These are phyloP conservation scores for Actenoides lindsayi DNA, from an alignment of 2,113 vertebrate genomes.

Conservation along the genomic window DNA sequence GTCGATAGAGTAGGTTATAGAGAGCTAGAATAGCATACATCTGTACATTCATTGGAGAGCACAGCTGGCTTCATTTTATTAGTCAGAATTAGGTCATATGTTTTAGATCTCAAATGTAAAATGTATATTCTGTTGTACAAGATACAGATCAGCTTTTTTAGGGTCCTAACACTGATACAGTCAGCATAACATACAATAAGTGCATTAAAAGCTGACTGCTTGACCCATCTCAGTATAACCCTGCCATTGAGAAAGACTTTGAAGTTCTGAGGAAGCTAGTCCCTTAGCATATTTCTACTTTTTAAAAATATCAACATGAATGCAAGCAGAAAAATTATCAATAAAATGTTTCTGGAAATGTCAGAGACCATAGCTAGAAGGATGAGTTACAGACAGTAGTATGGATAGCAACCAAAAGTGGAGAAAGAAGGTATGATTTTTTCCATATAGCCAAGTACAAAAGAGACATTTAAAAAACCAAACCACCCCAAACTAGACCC, in stretches of 20 bases:
- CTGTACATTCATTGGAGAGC: not conserved
- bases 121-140: not conserved
- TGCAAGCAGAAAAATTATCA: not conserved
- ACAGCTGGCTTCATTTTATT: not conserved
- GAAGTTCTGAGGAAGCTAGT: not conserved
- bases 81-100: not conserved
- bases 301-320: not conserved
- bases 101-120: not conserved
- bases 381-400: not conserved
- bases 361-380: not conserved
- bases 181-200: not conserved
- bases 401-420: not conserved
- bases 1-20: not conserved
- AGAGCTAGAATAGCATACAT: not conserved
- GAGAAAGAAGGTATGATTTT: not conserved
- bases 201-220: not conserved
- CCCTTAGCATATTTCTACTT: not conserved
- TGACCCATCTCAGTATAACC: not conserved
- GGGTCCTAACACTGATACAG: not conserved
- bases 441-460: not conserved
- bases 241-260: not conserved
- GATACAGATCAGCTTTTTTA: not conserved
- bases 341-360: not conserved
- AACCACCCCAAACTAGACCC: not conserved
- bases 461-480: not conserved